Evolutionary conservation across 2,888 invertebrate species (phyloP), one percentile per base, ranked within the genome.

Genomic region (Ormyrus rosae): DNA sequence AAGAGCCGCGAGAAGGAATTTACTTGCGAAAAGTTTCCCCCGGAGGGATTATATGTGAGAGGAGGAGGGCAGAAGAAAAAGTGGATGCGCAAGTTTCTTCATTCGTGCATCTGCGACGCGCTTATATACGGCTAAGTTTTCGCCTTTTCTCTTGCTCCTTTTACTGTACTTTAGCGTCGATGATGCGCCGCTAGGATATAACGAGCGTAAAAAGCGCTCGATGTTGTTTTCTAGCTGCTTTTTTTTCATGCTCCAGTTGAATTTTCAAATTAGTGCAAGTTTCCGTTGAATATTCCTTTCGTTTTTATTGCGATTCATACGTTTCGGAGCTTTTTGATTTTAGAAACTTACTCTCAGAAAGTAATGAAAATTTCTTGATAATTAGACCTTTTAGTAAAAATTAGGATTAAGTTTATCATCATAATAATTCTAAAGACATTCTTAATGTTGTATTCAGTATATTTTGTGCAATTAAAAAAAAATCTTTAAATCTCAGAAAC

Each of bases 21-120:
- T 8, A 53, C 56, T 10, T 6, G 60, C 56, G 58, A 53, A 72
- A 74, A 80, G 64, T 80, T 79, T 79, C 61, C 61, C 63, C 34
- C 34, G 34, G 34, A 34, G 34, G 34, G 34, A 34, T 34, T 34
- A 34, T 34, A 34, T 34, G 34, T 34, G 34, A 34, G 34, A 34
- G 34, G 34, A 34, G 34, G 34, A 34, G 55, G 46, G 69, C 11
- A 0, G 34, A 48, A 65, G 56, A 81, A 81, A 80, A 73, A 69
- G 81, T 68, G 77, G 69, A 70, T 78, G 73, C 50, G 60, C 72
- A 76, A 82, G 79, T 82, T 82, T 82, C 76, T 82, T 82, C 79
- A 72, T 82, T 79, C 81, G 76, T 72, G 81, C 75, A 81, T 81
- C 81, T 64, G 81, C 74, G 77, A n/a, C 55, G 63, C 55, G 81